These are phyloP conservation scores for Ariopsis seemanni DNA, from an alignment of 2,113 vertebrate species.

Conservation along the genomic window DNA sequence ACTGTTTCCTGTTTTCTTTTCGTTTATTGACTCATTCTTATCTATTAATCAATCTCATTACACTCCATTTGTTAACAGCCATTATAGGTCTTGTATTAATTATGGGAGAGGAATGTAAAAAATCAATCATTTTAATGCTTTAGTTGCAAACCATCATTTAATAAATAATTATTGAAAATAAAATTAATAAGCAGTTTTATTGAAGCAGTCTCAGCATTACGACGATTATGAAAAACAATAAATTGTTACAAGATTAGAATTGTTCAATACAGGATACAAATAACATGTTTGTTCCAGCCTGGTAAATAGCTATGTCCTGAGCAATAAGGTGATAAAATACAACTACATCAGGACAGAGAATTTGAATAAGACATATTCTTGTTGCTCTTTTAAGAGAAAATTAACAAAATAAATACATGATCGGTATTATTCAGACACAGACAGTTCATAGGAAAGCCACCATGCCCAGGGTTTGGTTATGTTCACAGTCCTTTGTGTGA, in stretches of 20 bases:
- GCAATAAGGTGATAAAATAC: not conserved
- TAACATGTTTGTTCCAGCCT: not conserved
- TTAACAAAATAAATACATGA: slow-evolving; percentile 24
- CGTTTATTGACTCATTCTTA: slow-evolving; percentile 19
- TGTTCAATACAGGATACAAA: too few species aligned
- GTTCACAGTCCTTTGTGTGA: slow-evolving; percentile 19
- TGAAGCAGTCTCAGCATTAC: slow-evolving; percentile 8
- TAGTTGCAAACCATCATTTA: not conserved
- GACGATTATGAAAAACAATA: not conserved
- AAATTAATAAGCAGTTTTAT: not conserved
- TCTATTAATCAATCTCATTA: slow-evolving; percentile 18
- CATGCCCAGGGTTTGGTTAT: slow-evolving; percentile 16
- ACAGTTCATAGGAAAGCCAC: slow-evolving; percentile 36
- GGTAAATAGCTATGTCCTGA: not conserved
- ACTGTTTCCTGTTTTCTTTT: slow-evolving; percentile 38
- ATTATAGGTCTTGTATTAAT: slow-evolving; percentile 10
- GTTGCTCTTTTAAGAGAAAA: not conserved
- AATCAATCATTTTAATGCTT: not conserved
- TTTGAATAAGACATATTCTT: slow-evolving; percentile 1
- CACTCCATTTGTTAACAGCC: not conserved
- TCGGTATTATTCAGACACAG: slow-evolving; percentile 24
- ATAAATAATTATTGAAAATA: slow-evolving; percentile 3
- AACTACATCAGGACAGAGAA: not conserved
- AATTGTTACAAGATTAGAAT: slow-evolving; percentile 3
- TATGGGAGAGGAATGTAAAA: not conserved